phyloP scores from a whole-genome alignment of 2,888 invertebrate species.

The Phortica okadai region DNA sequence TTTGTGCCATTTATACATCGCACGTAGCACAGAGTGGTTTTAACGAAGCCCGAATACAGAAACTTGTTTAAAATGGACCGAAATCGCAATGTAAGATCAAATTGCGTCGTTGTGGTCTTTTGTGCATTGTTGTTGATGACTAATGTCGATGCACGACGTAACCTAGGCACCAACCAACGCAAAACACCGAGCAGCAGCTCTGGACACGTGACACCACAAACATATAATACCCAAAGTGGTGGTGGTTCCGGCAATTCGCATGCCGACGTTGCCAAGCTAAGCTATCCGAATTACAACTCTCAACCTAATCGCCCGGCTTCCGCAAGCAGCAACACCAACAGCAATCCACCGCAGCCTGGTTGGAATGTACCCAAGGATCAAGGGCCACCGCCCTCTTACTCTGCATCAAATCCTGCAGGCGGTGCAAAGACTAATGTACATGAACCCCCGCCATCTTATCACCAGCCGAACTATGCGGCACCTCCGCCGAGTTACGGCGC shows the following conservation, averaged over 20 bases:
- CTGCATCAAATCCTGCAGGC: slow-evolving; percentile 68
- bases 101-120: slow-evolving; percentile 53
- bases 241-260: slow-evolving; percentile 67
- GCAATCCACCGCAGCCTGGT: slow-evolving; percentile 61
- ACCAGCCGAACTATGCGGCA: slow-evolving; percentile 64
- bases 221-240: slow-evolving; percentile 55
- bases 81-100: background rate
- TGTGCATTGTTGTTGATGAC: slow-evolving; percentile 56
- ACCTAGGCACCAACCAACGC: slow-evolving; percentile 63
- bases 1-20: background rate
- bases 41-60: background rate
- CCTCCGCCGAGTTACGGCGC: slow-evolving; percentile 60
- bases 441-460: slow-evolving; percentile 72
- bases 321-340: slow-evolving; percentile 31
- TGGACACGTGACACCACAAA: slow-evolving; percentile 72
- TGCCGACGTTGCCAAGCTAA: slow-evolving; percentile 72
- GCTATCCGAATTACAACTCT: slow-evolving; percentile 73
- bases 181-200: slow-evolving; percentile 62
- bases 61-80: background rate
- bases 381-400: slow-evolving; percentile 75
- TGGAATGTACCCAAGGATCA: slow-evolving; percentile 74
- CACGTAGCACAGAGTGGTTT: background rate
- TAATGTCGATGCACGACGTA: slow-evolving; percentile 68
- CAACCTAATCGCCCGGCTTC: slow-evolving; percentile 72
- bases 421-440: slow-evolving; percentile 72